Conservation (phyloP, 2,888 invertebrate genomes). For the Luperina testacea region DNA sequence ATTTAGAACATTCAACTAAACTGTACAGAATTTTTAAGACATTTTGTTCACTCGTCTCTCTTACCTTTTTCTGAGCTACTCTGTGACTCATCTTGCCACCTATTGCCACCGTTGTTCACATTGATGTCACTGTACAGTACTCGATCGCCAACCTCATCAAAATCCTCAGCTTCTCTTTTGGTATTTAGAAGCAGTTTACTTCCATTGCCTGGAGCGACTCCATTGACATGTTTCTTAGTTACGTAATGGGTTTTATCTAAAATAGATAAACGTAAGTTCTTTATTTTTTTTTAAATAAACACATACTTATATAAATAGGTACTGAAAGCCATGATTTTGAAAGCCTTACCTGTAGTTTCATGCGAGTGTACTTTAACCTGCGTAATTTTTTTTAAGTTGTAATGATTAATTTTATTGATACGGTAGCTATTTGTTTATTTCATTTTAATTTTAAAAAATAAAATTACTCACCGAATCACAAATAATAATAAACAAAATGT, state of each 20-base stretch:
- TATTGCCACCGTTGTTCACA: background rate
- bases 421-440: conserved; percentile 5
- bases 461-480: conserved; percentile 61
- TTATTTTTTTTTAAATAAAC: background rate
- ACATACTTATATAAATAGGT: background rate
- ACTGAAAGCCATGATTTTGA: background rate
- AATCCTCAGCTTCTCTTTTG: background rate
- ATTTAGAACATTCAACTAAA: background rate
- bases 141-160: background rate
- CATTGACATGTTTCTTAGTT: conserved; percentile 7
- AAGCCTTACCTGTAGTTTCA: conserved; percentile 19
- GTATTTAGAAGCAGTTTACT: background rate
- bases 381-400: background rate
- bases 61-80: background rate
- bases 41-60: background rate
- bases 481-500: conserved; percentile 55
- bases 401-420: background rate
- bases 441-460: background rate
- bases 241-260: conserved; percentile 16
- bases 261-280: background rate
- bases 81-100: background rate
- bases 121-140: background rate
- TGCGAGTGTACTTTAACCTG: conserved; percentile 25
- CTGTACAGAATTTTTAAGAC: background rate
- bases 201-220: background rate